Evolutionary conservation across 2,113 vertebrate species (phyloP), one percentile per base, ranked within the genome.

Genomic region (Larimichthys crocea): DNA sequence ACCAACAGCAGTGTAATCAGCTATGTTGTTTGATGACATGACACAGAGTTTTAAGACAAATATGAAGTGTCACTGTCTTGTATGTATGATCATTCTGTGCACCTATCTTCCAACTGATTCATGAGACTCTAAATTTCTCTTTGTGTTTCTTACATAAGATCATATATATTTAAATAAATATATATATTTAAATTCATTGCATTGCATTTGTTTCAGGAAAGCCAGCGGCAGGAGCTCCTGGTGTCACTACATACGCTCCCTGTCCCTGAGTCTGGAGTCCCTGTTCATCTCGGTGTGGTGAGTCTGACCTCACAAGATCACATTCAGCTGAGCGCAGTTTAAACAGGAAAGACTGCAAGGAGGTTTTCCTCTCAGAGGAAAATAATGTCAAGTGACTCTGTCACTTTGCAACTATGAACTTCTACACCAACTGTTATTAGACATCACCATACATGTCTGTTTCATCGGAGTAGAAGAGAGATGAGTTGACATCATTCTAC

Each of bases 241-340:
- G 95, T 97, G 84, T 96, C 96, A 2, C 93, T 99, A 42, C 95
- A 98, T 68, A 95, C 89, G 55, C 96, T 98, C 22, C 90, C 95
- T 19, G 93, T 98, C 77, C 98, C 97, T 86, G 97, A 97, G 66
- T 96, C 98, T 10, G 97, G 96, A 86, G 90, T 96, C 46, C 95
- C 97, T 70, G 95, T 99, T 87, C 96, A 98, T 91, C 96, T 99
- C 17, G 97, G 96, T 55, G 94, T 97, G 97, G 98, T 99, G 89
- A 97, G 93, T 81, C 44, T 31, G n/a, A 68, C 14, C 55, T 80
- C 17, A 35, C 24, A 20, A 16, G 22, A 63, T 52, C 4, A 40
- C 42, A 67, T 56, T 8, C 19, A 50, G 24, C 53, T 44, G 14
- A 79, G 16, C 16, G 26, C 14, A 3, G 14, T 48, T 55, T 52